Evolutionary conservation across 2,888 invertebrate genomes (phyloP).

Genomic region (Hirtodrosophila cameraria): DNA sequence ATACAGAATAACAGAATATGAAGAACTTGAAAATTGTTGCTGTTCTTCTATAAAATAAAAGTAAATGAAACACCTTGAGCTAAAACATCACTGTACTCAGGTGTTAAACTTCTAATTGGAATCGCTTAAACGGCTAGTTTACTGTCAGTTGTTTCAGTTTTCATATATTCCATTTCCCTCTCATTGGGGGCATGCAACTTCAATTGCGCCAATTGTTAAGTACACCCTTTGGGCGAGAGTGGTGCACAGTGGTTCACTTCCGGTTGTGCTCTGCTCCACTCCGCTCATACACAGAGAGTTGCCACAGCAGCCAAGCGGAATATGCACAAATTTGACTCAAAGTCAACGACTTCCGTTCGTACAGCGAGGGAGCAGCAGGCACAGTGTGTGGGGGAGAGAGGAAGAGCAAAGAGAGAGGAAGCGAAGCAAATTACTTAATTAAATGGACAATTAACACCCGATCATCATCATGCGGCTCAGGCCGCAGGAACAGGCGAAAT

Average conservation of each 20-base stretch:
- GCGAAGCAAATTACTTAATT: slow-evolving; percentile 81
- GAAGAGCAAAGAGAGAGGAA: slow-evolving; percentile 36
- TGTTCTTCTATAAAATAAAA: no score
- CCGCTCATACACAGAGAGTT: slow-evolving; percentile 21
- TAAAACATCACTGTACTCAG: no score
- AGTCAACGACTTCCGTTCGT: slow-evolving; percentile 82
- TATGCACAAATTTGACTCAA: slow-evolving; percentile 63
- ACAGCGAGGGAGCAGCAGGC: slow-evolving; percentile 19
- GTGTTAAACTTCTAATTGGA: slow-evolving; percentile 2
- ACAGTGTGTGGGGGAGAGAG: slow-evolving; percentile 1
- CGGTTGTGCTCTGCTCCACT: slow-evolving; percentile 38
- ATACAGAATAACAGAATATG: no score
- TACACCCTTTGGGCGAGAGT: slow-evolving; percentile 38
- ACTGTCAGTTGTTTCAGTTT: slow-evolving; percentile 14
- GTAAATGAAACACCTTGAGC: no score
- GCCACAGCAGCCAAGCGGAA: slow-evolving; percentile 30
- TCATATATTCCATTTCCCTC: slow-evolving; percentile 38
- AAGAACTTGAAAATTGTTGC: no score
- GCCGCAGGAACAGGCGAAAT: slow-evolving; percentile 32
- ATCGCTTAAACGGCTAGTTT: background rate
- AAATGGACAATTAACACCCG: slow-evolving; percentile 82
- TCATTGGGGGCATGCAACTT: slow-evolving; percentile 40
- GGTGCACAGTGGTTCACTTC: slow-evolving; percentile 44
- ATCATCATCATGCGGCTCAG: slow-evolving; percentile 38
- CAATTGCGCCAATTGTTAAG: slow-evolving; percentile 59